Percentiles rank a stretch among this genome's conserved stretches.
phyloP scores from a whole-genome alignment of 1,140 invertebrate species.

The Adoxophyes honmai region DNA sequence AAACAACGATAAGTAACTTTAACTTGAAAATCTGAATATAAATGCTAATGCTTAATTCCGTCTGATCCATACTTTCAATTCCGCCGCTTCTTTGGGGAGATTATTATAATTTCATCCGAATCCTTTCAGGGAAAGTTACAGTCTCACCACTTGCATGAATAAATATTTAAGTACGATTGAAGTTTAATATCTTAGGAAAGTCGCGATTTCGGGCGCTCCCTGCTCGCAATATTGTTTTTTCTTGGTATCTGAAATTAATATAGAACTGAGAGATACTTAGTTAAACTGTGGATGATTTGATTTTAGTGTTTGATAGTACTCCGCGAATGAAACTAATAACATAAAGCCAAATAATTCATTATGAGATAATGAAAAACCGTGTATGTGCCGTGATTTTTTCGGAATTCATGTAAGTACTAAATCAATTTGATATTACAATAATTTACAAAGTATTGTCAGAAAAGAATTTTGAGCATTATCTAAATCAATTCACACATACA shows the following conservation, averaged over 20 bases:
- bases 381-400: no score
- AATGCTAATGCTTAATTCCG: constrained; percentile 61
- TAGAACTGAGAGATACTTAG: no score
- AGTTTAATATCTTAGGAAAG: constrained; percentile 25
- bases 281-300: no score
- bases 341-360: no score
- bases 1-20: constrained; percentile 59
- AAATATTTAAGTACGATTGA: constrained; percentile 52
- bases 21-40: constrained; percentile 62
- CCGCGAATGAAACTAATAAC: no score
- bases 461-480: no score
- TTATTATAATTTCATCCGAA: constrained; percentile 64
- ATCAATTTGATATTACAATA: no score
- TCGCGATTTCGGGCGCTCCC: not conserved
- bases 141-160: constrained; percentile 47
- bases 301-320: no score
- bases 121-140: constrained; percentile 51
- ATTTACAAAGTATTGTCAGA: no score
- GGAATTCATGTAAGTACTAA: no score
- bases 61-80: constrained; percentile 65
- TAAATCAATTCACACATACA: no score
- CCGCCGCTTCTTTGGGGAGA: constrained; percentile 52
- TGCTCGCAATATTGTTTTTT: not conserved
- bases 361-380: no score
- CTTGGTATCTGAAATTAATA: not conserved